These are phyloP conservation scores for Mormoops blainvillei DNA, from an alignment of 2,113 vertebrate species.

Conservation along the genomic window DNA sequence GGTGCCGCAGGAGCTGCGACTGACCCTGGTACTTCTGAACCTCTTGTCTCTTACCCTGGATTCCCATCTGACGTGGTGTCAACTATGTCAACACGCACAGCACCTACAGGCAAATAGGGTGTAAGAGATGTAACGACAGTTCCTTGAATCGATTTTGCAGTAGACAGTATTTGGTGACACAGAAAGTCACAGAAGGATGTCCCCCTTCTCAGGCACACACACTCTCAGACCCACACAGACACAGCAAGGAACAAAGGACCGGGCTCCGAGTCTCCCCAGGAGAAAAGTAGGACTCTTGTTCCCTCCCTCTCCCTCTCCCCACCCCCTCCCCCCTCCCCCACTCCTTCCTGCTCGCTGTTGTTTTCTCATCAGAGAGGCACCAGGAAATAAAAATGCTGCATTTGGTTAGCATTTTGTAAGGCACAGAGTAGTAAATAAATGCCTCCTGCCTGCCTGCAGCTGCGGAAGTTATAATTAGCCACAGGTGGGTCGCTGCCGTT, in stretches of 20 bases:
- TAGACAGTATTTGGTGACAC: not conserved
- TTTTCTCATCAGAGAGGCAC: not conserved
- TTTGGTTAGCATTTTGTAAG: not conserved
- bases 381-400: not conserved
- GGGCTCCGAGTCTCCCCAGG: not conserved
- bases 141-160: not conserved
- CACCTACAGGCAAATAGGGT: rapidly evolving
- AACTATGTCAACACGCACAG: rapidly evolving
- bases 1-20: not conserved
- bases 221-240: not conserved
- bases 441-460: not conserved
- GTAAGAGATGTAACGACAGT: not conserved
- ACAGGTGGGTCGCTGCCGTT: not conserved
- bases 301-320: no score
- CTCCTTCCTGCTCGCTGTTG: not conserved
- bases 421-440: not conserved
- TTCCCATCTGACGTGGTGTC: rapidly evolving
- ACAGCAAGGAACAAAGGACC: not conserved
- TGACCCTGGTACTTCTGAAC: rapidly evolving
- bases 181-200: not conserved
- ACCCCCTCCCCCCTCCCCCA: not conserved
- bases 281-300: not conserved
- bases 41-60: not conserved
- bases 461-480: not conserved
- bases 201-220: not conserved